Base-by-base conservation (phyloP, 2,888 invertebrate genomes). In the Heteromyza rotundicornis region DNA sequence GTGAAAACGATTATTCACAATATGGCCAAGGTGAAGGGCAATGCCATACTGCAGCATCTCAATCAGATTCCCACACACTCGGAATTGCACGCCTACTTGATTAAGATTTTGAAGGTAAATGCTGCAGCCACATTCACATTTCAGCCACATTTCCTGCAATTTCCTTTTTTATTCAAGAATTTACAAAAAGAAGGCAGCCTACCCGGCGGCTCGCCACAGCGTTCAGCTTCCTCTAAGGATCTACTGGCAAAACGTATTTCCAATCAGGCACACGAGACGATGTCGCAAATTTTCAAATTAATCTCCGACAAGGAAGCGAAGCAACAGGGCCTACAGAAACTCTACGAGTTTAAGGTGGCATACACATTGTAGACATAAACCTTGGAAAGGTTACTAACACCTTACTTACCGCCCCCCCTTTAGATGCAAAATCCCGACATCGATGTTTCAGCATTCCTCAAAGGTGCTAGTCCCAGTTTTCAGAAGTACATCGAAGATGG, bases 1-100 rank as follows among this genome's bases (percentile, higher is more conserved):
- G 90, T 98, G 54, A 97, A 97, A 85, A 98, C 98, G 0, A 88
- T 98, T 68, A 87, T 98, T 59, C 96, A 97, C 82, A 91, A 94
- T 58, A 89, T 96, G 86, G 93, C 94, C 61, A 94, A 94, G 84
- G 89, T 92, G 70, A 93, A 94, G 80, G 96, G 96, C 2, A 88
- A 89, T 60, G 88, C 90, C 57, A 91, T 95, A 70, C 87, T 94
- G 70, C 88, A 89, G 73, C 91, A 95, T 80, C 86, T 93, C 57
- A 89, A 89, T 20, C 90, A 89, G 78, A 90, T 92, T 81, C 89
- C 90, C 0, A 89, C 91, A 69, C 88, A 90, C 63, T 90, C 96
- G 0, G 97, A 97, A 81, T 85, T 97, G 47, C 92, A 93, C 76
- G 87, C 90, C 0, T 97, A 96, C 80, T 86, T 97, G 64, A 87